phyloP scores from a whole-genome alignment of 1,140 invertebrate genomes.

The Amyelois transitella region DNA sequence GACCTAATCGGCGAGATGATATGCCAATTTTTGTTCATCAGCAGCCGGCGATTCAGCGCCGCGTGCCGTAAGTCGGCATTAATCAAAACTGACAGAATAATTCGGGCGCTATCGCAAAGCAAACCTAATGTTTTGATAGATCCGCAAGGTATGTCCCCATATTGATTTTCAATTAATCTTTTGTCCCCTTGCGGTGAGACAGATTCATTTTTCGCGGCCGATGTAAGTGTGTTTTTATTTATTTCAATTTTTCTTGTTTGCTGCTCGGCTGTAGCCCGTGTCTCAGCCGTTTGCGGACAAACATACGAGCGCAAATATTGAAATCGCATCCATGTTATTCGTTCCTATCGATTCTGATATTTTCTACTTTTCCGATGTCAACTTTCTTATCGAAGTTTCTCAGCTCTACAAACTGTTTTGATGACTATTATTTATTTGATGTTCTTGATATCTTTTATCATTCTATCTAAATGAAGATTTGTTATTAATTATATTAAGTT shows the following conservation, averaged over 20 bases:
- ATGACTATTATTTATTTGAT: no score
- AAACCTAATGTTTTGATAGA: constrained; percentile 58
- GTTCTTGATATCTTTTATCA: no score
- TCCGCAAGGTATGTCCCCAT: constrained; percentile 52
- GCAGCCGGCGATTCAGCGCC: constrained; percentile 36
- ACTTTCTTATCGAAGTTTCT: neutral
- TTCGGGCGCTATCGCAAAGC: constrained; percentile 43
- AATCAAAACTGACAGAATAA: constrained; percentile 48
- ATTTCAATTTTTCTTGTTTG: constrained; percentile 31
- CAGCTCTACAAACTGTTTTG: neutral
- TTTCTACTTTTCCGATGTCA: constrained; percentile 3
- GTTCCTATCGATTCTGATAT: constrained; percentile 34
- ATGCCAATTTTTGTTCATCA: constrained; percentile 22
- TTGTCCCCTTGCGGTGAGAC: constrained; percentile 51
- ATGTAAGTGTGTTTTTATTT: constrained; percentile 35
- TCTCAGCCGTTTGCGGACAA: constrained; percentile 32
- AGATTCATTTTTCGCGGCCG: constrained; percentile 37
- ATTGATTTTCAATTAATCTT: constrained; percentile 70
- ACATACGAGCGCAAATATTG: constrained; percentile 41
- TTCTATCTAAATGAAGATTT: no score
- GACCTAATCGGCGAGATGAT: constrained; percentile 7
- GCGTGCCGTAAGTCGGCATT: constrained; percentile 43
- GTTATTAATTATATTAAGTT: no score
- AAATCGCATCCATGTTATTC: constrained; percentile 40
- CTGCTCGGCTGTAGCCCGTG: constrained; percentile 23